Evolutionary conservation across 2,113 vertebrate species (phyloP), one percentile per base, ranked within the genome.

Genomic region (Poeciliopsis retropinna): DNA sequence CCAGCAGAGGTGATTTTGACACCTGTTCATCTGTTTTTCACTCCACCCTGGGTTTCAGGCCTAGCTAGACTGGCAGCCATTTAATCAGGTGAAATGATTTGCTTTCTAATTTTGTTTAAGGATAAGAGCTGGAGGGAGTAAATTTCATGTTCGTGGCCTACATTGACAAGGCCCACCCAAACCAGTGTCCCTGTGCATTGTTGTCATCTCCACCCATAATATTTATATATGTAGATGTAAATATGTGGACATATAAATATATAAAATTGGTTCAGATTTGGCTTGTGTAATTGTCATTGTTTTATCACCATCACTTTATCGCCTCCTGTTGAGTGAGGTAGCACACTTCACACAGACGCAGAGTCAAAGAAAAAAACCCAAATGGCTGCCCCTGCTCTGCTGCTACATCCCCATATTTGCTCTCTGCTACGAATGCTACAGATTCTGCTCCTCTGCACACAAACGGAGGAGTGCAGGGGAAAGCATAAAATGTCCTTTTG

Each of bases 21-120:
- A 93, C 92, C 92, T 93, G 92, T 93, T 92, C 72, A 73, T 90
- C 79, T 85, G 81, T 78, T 86, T 86, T 81, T 64, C 68, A 70
- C 76, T 79, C 81, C 77, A 82, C 81, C 73, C 64, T 67, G 74
- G 73, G 72, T 89, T 81, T 82, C 61, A 75, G 88, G 88, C 92
- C 87, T 78, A 73, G 82, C 84, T 67, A 78, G 80, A 79, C 83
- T 76, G 64, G 82, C 85, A 87, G 84, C 79, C 77, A 68, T 86
- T 78, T 83, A 70, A 89, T 86, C 80, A 83, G 76, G 77, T 82
- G 82, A 72, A 72, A 83, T 81, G 70, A 72, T 87, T 90, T 88
- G 73, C 70, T 88, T 62, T 81, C 7, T 70, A 51, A 75, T 44
- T 64, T 47, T 41, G 69, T 12, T 25, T 9, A 4, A 62, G 66